phyloP scores from a whole-genome alignment of 2,797 vertebrate genomes.

The Nannoperca obscura region DNA sequence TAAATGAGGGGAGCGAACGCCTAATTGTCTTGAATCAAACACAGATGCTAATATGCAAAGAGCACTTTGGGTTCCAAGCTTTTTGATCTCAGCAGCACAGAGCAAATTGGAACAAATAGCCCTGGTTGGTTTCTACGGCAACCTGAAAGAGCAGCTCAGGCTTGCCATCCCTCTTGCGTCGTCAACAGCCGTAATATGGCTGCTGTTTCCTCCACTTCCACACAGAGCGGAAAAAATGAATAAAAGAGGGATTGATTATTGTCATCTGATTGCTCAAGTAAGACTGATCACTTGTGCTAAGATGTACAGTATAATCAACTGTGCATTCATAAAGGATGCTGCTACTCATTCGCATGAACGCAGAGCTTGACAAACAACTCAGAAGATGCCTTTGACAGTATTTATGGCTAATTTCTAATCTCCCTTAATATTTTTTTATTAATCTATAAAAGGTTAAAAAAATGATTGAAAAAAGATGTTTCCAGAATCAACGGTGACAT shows the following conservation, averaged over 20 bases:
- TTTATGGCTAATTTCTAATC: neutral
- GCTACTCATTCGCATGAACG: neutral
- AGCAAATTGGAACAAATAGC: conserved; percentile 82
- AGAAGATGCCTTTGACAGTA: neutral
- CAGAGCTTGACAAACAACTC: neutral
- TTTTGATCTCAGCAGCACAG: conserved; percentile 73
- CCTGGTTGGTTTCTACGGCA: conserved; percentile 78
- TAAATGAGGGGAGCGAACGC: conserved; percentile 39
- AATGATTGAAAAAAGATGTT: too few species aligned
- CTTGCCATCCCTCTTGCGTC: conserved; percentile 51
- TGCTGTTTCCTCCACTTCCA: conserved; percentile 39
- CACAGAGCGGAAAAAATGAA: conserved; percentile 2
- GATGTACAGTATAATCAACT: neutral
- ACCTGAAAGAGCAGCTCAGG: conserved; percentile 67
- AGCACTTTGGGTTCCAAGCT: conserved; percentile 58
- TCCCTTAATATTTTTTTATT: neutral
- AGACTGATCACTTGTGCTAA: neutral
- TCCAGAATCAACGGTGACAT: too few species aligned
- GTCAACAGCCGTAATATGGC: conserved; percentile 46
- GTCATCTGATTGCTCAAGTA: neutral
- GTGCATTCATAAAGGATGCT: too few species aligned
- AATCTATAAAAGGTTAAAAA: neutral
- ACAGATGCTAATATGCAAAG: conserved; percentile 63
- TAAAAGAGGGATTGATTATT: neutral
- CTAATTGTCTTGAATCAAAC: conserved; percentile 54